Base-by-base conservation (phyloP, 2,888 invertebrate species). In the Plebejus melissa region DNA sequence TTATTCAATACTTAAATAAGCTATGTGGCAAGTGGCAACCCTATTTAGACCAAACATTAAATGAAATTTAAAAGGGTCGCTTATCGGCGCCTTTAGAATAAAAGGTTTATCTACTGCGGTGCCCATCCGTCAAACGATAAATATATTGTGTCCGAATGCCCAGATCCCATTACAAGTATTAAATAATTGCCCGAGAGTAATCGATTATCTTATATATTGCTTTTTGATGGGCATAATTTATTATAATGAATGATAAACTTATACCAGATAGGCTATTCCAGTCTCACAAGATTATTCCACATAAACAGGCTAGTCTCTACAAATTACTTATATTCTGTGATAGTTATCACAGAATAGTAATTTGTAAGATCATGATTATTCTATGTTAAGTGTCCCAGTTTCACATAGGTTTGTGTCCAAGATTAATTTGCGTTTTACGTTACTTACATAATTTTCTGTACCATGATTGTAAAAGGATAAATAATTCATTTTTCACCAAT, bases 81-180 rank as follows among this genome's bases (percentile, higher is more conserved):
- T 82, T 80, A 82, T 81, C 82, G 76, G 70, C 58, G 76, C 77
- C 77, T 78, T 80, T 79, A 80, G 79, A 78, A 80, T 84, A 82
- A 82, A 85, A 83, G 81, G 81, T 87, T 88, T 90, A 90, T 90
- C 89, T 89, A 82, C 82, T 88, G 90, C 85, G 83, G 87, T 86
- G 84, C 87, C 85, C 86, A 86, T 86, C 86, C 86, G 85, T 86
- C 88, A 87, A 87, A 84, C 84, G 80, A 82, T 84, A 71, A 71
- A 71, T 71, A 71, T 46, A 72, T 50, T 54, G 72, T 54, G 28
- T 50, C 50, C 72, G 50, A 72, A 54, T 72, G 72, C 50, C 54
- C 72, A 50, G 46, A 72, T 54, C 50, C 72, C 28, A 28, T 72
- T 72, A 32, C 41, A 70, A 70, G 38, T 41, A 70, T 70, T 70